A percentile compares a stretch with the other conserved stretches of the same genome.
Evolutionary conservation across 2,113 vertebrate genomes (phyloP).

Genomic region (Callaeas wilsoni): DNA sequence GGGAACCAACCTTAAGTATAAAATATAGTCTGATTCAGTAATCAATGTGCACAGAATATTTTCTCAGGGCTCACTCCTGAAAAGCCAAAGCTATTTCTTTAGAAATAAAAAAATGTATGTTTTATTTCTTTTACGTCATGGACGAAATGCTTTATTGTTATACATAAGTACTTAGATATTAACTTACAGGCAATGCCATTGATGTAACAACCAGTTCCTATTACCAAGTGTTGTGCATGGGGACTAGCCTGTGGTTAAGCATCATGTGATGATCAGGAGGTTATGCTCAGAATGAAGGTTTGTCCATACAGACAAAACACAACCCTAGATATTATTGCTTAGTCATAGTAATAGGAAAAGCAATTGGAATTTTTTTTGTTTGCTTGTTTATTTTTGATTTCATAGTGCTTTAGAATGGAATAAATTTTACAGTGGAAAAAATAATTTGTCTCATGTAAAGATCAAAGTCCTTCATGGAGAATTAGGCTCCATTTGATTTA

Average conservation of each 20-base stretch:
- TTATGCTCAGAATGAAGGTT: background rate
- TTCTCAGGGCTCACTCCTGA: background rate
- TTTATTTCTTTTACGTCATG: background rate
- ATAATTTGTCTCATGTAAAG: background rate
- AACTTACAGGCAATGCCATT: background rate
- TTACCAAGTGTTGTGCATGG: background rate
- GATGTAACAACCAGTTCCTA: background rate
- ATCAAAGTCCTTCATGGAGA: background rate
- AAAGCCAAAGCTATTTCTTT: background rate
- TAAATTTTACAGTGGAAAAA: background rate
- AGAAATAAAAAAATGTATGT: background rate
- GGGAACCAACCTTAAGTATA: background rate
- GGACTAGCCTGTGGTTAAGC: background rate
- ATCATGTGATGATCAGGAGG: background rate
- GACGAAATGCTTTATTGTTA: background rate
- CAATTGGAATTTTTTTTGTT: background rate
- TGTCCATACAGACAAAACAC: background rate
- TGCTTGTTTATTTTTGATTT: background rate
- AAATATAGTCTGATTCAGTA: background rate
- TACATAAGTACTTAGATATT: background rate
- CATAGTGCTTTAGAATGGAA: background rate
- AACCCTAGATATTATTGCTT: background rate
- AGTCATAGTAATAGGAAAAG: background rate
- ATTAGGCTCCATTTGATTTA: background rate
- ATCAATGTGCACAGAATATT: background rate